These are phyloP conservation scores for Eira barbara DNA, from an alignment of 2,113 vertebrate genomes.

Conservation along the genomic window DNA sequence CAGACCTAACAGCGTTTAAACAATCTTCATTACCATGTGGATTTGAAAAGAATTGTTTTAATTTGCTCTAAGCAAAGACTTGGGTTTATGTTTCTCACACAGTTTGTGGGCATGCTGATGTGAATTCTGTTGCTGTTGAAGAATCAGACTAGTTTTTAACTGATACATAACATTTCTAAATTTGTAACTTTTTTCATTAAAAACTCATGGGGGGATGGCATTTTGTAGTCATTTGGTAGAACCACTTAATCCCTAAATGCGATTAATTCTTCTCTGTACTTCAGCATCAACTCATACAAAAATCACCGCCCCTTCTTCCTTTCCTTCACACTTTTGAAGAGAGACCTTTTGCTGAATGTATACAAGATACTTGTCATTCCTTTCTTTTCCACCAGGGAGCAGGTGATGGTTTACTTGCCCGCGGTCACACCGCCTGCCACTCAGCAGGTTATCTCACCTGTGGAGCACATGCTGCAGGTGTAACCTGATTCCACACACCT, in stretches of 20 bases:
- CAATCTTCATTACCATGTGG: neutral
- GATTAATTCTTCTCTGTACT: neutral
- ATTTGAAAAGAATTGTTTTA: neutral
- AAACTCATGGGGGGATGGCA: neutral
- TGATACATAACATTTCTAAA: neutral
- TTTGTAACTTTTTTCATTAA: neutral
- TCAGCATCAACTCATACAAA: neutral
- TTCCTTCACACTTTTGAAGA: neutral
- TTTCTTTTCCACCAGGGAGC: neutral
- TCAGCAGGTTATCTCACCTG: neutral
- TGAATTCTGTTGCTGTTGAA: conserved; percentile 33
- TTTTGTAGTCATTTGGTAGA: neutral
- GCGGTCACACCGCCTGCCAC: neutral
- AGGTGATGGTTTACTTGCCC: neutral
- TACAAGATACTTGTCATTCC: neutral
- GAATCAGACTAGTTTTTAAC: neutral
- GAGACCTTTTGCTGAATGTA: neutral
- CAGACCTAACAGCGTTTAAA: neutral
- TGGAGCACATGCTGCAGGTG: no score
- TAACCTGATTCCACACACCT: neutral
- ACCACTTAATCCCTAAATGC: neutral
- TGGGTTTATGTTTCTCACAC: neutral
- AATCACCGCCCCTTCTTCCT: neutral
- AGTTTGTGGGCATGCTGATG: neutral
- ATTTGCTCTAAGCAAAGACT: neutral